Evolutionary conservation across 2,797 vertebrate genomes (phyloP), one percentile per base, ranked within the genome.

Genomic region (Muscicapa comitata): DNA sequence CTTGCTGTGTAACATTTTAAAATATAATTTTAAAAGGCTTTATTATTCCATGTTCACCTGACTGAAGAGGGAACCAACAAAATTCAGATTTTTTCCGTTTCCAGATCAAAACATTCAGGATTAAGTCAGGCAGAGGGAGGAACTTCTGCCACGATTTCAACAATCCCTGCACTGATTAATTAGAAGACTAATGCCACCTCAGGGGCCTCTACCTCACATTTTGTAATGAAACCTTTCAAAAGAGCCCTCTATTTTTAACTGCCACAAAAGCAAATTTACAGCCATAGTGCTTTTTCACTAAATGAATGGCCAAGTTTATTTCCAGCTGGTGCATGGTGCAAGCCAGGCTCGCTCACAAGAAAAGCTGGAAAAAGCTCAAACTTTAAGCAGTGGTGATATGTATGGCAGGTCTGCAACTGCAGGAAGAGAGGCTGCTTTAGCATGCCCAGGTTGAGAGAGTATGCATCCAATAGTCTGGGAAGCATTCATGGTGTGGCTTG

Each of bases 361-460:
- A 43, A 67, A 71, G n/a, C 53, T 87, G 71, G 66, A 87, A 88
- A 85, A 73, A 9, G 13, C 10, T 57, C 71, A 63, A 5, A 51
- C 12, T 67, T 71, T 53, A 79, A 33, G 59, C 43, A 25, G 14
- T 11, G 26, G 8, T 75, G 35, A 40, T 3, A 18, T 4, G 24
- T 37, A 29, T 37, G 31, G 24, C 68, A 75, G 73, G 35, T 65
- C 50, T 90, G 73, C 18, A 48, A 14, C 8, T 2, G 1, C 8
- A 58, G 21, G 55, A 37, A 55, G 59, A 18, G 48, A n/a, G 24
- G 12, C 31, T 68, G 4, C 59, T 74, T 57, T 55, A 54, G 40
- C 2, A 0, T 12, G 35, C 29, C 28, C 11, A 26, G 19, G 7
- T 35, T 53, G 48, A 47, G 11, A 0, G 0, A 6, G 0, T 38